phyloP scores from a whole-genome alignment of 2,113 vertebrate species.

The Anas platyrhynchos region DNA sequence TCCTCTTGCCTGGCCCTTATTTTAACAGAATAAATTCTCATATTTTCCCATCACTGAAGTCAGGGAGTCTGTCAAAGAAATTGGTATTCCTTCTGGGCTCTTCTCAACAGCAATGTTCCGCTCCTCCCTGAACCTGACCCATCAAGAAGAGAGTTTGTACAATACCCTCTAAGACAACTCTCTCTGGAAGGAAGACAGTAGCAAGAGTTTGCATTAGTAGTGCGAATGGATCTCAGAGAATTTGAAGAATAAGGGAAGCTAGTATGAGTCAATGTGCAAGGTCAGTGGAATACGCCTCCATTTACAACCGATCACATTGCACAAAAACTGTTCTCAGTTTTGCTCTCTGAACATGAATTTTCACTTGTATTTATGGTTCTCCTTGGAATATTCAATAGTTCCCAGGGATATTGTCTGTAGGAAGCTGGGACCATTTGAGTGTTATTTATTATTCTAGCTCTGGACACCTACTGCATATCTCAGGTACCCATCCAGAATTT shows the following conservation, averaged over 20 bases:
- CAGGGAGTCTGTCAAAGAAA: not conserved
- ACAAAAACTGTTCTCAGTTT: not conserved
- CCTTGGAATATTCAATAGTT: not conserved
- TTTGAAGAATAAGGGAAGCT: not conserved
- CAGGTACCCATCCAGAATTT: not conserved
- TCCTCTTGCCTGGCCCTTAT: not conserved
- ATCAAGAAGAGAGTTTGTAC: not conserved
- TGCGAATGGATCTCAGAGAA: not conserved
- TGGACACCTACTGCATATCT: fast-evolving
- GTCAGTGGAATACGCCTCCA: not conserved
- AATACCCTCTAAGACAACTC: not conserved
- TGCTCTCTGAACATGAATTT: not conserved
- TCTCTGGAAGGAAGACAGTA: not conserved
- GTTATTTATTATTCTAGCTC: not conserved
- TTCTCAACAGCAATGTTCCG: fast-evolving
- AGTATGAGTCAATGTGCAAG: not conserved
- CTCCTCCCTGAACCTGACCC: not conserved
- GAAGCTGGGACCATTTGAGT: not conserved
- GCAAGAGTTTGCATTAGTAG: not conserved
- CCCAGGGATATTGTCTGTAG: not conserved
- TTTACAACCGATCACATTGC: not conserved
- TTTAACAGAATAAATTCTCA: not conserved
- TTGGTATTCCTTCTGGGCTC: not conserved
- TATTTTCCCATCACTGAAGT: not conserved
- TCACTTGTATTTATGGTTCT: not conserved